phyloP scores from a whole-genome alignment of 2,797 vertebrate genomes.

The Galago senegalensis region DNA sequence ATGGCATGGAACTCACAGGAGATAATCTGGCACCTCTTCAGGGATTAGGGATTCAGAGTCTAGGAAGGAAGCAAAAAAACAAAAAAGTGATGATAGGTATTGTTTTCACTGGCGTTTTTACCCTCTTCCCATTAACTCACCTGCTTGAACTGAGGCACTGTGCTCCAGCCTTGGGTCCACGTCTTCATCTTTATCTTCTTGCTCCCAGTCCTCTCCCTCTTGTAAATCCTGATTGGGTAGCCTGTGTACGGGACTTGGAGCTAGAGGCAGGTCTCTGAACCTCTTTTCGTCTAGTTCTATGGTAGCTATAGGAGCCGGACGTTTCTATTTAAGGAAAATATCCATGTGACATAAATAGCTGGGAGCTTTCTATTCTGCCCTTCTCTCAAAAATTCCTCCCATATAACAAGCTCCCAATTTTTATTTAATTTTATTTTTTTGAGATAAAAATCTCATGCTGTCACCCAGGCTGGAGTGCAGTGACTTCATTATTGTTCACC shows the following conservation, averaged over 20 bases:
- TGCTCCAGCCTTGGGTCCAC: constrained; percentile 11
- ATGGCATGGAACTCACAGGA: constrained; percentile 90
- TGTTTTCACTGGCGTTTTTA: neutral
- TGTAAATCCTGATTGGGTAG: constrained; percentile 53
- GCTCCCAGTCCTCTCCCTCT: constrained; percentile 76
- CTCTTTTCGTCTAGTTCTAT: constrained; percentile 75
- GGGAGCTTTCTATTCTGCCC: neutral
- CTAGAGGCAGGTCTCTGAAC: constrained; percentile 70
- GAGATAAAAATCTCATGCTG: neutral
- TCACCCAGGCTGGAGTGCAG: neutral
- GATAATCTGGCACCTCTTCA: constrained; percentile 92
- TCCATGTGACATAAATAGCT: neutral
- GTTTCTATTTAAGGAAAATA: constrained; percentile 75
- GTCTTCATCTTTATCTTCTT: constrained; percentile 74
- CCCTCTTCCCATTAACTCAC: constrained; percentile 64
- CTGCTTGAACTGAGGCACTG: constrained; percentile 74
- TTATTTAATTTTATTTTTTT: neutral
- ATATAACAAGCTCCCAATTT: constrained; percentile 24
- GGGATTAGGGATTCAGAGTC: constrained; percentile 79
- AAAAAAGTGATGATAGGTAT: neutral
- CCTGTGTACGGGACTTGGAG: constrained; percentile 64
- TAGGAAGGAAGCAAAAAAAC: constrained; percentile 59
- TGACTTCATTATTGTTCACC: neutral
- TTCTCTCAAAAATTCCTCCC: neutral
- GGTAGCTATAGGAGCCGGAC: constrained; percentile 49